A percentile compares a stretch with the other conserved stretches of the same genome.
phyloP scores from a whole-genome alignment of 2,797 vertebrate genomes.

The Danio choprae region DNA sequence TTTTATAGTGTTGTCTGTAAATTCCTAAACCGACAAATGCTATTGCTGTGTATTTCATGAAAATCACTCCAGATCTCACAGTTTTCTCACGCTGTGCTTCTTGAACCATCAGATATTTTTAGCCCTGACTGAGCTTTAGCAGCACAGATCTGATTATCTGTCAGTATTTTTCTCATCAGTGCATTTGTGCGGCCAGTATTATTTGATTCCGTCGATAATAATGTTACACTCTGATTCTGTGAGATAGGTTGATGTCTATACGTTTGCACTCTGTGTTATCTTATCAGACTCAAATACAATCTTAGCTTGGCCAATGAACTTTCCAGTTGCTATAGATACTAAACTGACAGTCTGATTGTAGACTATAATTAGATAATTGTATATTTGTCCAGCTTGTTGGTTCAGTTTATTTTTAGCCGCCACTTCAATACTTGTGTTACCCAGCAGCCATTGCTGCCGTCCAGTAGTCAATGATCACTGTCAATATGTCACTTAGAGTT shows the following conservation, averaged over 20 bases:
- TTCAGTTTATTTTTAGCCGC: slow-evolving; percentile 38
- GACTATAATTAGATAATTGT: slow-evolving; percentile 36
- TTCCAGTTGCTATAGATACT: slow-evolving; percentile 42
- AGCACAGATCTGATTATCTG: not conserved
- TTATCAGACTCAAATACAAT: slow-evolving; percentile 10
- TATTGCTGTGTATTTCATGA: slow-evolving; percentile 8
- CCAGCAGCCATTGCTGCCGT: slow-evolving; percentile 11
- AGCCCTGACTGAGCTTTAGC: not conserved
- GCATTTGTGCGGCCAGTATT: not conserved
- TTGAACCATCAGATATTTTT: slow-evolving; percentile 3
- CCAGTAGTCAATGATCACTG: slow-evolving; percentile 4
- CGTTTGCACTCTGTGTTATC: not conserved
- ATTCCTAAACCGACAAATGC: slow-evolving; percentile 16
- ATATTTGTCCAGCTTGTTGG: slow-evolving; percentile 29
- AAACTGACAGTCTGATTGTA: slow-evolving; percentile 34
- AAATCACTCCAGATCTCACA: slow-evolving; percentile 13
- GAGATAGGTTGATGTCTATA: not conserved
- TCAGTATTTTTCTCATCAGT: not conserved
- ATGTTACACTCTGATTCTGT: not conserved
- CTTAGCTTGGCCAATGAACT: slow-evolving; percentile 40
- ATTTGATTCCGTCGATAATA: not conserved
- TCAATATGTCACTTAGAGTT: slow-evolving; percentile 19
- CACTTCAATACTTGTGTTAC: slow-evolving; percentile 11
- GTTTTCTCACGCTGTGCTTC: not conserved
- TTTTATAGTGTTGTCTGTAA: slow-evolving; percentile 10